Conservation (phyloP, 2,113 vertebrate species). For the Phalacrocorax brasilianus region DNA sequence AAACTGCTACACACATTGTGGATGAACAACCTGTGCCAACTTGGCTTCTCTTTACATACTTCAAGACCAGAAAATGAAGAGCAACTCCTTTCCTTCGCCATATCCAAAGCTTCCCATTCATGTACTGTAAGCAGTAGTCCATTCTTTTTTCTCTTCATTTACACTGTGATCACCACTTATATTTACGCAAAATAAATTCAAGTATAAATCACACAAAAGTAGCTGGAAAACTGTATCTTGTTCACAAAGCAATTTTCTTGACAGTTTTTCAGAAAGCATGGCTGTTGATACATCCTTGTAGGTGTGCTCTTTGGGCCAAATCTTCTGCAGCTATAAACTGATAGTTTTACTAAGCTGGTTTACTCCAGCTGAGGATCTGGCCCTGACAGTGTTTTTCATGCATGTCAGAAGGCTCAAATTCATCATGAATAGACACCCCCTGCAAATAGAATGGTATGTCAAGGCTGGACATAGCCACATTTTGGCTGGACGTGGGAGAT, state of each 20-base stretch:
- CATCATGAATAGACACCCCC: conserved; percentile 14
- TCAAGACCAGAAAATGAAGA: not conserved
- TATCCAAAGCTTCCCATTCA: not conserved
- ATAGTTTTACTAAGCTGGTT: not conserved
- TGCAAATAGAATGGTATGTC: conserved; percentile 62
- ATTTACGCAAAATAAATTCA: not conserved
- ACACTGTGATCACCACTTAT: not conserved
- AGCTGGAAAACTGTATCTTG: not conserved
- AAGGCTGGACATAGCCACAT: conserved; percentile 17
- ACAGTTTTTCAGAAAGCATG: not conserved
- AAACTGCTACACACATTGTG: not conserved
- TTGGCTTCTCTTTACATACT: not conserved
- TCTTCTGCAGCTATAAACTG: not conserved
- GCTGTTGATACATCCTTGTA: not conserved
- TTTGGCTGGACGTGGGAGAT: conserved; percentile 47
- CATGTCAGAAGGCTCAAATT: conserved; percentile 39
- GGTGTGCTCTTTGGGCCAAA: not conserved
- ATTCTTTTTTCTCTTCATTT: not conserved
- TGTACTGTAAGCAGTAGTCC: not conserved
- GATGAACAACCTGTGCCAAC: not conserved
- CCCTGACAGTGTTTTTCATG: not conserved
- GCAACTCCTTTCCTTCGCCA: not conserved
- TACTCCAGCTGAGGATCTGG: not conserved
- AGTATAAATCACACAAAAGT: not conserved
- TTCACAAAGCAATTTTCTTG: not conserved